A percentile compares a stretch with the other conserved stretches of the same genome.
Conservation (phyloP, 2,888 invertebrate genomes). For the Euproctis similis region DNA sequence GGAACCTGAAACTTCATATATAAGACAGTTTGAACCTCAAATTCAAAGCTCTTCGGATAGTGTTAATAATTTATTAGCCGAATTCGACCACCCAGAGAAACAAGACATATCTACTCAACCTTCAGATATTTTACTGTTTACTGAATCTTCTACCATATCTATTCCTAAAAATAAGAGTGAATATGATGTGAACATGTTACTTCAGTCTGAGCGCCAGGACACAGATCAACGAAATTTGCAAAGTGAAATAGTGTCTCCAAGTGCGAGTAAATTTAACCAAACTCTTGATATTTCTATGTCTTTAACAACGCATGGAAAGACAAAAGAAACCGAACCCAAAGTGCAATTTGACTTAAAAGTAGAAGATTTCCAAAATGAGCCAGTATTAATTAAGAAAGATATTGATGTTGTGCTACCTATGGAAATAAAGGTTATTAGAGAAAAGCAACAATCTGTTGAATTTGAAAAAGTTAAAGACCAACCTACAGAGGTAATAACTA, state of each 20-base stretch:
- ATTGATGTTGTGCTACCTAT: constrained; percentile 50
- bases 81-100: constrained; percentile 42
- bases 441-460: constrained; percentile 24
- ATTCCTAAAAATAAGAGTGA: constrained; percentile 22
- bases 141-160: constrained; percentile 8
- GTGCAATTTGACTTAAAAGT: constrained; percentile 50
- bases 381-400: constrained; percentile 52
- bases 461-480: constrained; percentile 45
- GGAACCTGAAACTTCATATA: constrained; percentile 37
- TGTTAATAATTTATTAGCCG: constrained; percentile 32
- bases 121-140: constrained; percentile 10
- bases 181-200: constrained; percentile 37
- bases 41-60: constrained; percentile 36
- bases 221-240: constrained; percentile 29
- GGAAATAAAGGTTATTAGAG: constrained; percentile 40
- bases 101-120: constrained; percentile 40
- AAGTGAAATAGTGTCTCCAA: no score
- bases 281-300: constrained; percentile 55
- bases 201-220: constrained; percentile 51
- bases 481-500: constrained; percentile 29
- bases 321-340: constrained; percentile 39
- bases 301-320: constrained; percentile 39
- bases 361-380: constrained; percentile 40
- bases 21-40: constrained; percentile 39
- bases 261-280: constrained; percentile 29